Percentiles rank a stretch among this genome's conserved stretches.
Evolutionary conservation across 2,113 vertebrate species (phyloP).

Genomic region (Xenotilapia leptura): DNA sequence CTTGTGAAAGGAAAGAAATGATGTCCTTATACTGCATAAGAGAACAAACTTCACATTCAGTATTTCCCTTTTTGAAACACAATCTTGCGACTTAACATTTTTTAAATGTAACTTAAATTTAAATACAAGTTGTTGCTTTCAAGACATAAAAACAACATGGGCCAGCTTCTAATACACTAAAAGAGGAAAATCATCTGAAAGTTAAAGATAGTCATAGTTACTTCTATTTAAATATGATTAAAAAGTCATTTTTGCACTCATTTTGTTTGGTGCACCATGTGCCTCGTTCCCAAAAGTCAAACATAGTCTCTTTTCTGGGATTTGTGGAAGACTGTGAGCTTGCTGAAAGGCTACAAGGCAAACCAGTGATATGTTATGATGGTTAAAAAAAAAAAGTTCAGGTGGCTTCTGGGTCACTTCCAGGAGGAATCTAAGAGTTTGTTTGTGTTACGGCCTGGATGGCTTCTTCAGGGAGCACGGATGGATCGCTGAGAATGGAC

Average conservation of each 20-base stretch:
- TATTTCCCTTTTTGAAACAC: slow-evolving; percentile 42
- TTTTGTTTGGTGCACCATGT: background rate
- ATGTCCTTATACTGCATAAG: background rate
- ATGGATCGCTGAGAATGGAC: slow-evolving; percentile 83
- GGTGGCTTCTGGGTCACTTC: background rate
- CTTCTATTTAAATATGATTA: background rate
- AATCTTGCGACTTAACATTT: background rate
- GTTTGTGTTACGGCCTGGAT: slow-evolving; percentile 68
- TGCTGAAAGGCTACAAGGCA: background rate
- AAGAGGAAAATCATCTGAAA: background rate
- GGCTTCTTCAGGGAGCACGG: slow-evolving; percentile 83
- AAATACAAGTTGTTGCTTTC: background rate
- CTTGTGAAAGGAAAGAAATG: too few species aligned
- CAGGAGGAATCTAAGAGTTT: slow-evolving; percentile 57
- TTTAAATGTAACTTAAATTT: background rate
- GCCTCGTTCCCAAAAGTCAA: background rate
- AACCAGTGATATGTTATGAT: background rate
- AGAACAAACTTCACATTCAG: background rate
- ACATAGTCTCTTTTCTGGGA: background rate
- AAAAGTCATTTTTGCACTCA: background rate
- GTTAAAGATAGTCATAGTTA: background rate
- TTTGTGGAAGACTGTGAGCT: background rate
- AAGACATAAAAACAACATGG: background rate
- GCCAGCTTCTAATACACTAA: background rate
- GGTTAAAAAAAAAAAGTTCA: background rate